phyloP scores from a whole-genome alignment of 1,140 invertebrate genomes.

The Cyrtorhinus lividipennis region DNA sequence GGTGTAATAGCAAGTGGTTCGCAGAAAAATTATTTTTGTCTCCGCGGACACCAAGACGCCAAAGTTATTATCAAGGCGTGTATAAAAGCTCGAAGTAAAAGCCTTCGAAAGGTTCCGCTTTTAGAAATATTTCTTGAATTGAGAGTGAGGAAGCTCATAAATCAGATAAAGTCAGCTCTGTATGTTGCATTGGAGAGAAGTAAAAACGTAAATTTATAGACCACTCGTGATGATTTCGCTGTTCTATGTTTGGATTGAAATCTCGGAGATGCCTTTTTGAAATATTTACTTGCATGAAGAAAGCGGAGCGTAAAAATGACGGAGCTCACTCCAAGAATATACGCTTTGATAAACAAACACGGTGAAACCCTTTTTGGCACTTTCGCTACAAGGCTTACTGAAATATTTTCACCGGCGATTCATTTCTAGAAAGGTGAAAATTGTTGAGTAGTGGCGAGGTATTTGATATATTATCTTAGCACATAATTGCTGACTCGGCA shows the following conservation, averaged over 20 bases:
- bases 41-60: no score
- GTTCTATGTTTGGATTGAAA: not conserved
- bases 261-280: not conserved
- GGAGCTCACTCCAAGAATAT: not conserved
- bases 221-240: not conserved
- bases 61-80: no score
- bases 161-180: not conserved
- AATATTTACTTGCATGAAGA: not conserved
- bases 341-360: not conserved
- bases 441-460: no score
- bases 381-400: no score
- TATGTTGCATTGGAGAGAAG: not conserved
- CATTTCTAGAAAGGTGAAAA: no score
- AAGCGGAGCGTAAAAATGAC: not conserved
- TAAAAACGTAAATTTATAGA: not conserved
- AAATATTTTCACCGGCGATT: no score
- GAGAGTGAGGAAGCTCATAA: not conserved
- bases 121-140: not conserved
- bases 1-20: no score
- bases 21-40: no score
- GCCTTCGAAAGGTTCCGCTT: not conserved
- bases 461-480: no score
- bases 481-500: no score
- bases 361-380: not conserved
- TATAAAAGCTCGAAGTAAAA: no score